Evolutionary conservation across 23 tunicate genomes (phyloP).

Genomic region (Styela clava): DNA sequence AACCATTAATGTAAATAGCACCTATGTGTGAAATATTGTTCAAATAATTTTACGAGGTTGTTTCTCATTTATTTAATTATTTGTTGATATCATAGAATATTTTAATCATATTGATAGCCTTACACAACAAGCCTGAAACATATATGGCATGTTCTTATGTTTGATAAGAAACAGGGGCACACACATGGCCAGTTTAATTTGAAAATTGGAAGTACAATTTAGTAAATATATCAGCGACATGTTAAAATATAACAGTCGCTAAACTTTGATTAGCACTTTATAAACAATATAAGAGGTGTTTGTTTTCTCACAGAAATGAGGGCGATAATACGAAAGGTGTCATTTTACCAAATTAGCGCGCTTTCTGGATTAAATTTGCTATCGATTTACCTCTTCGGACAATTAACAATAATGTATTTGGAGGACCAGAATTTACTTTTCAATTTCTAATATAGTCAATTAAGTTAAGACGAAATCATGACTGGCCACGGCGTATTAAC

Average conservation of each 20-base stretch:
- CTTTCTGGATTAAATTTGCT: neutral
- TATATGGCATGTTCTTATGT: too few relatives aligned
- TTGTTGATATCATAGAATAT: neutral
- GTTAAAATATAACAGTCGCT: neutral
- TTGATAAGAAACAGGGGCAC: too few relatives aligned
- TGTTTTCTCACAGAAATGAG: conserved; percentile 1
- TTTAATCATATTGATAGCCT: too few relatives aligned
- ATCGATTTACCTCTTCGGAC: neutral
- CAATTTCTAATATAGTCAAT: too few relatives aligned
- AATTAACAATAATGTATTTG: neutral
- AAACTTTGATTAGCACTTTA: neutral
- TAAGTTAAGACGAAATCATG: too few relatives aligned
- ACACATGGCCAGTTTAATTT: too few relatives aligned
- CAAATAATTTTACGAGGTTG: neutral
- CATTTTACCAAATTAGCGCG: conserved; percentile 9
- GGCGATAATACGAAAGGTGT: neutral
- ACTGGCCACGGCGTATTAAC: too few relatives aligned
- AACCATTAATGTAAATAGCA: neutral
- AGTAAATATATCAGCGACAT: neutral
- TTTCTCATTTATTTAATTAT: neutral
- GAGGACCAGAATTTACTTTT: too few relatives aligned
- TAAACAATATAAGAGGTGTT: neutral
- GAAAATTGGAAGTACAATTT: too few relatives aligned
- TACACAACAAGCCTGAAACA: too few relatives aligned
- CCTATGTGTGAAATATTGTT: neutral